phyloP scores from a whole-genome alignment of 1,140 invertebrate species.

The Cataglyphis hispanica region DNA sequence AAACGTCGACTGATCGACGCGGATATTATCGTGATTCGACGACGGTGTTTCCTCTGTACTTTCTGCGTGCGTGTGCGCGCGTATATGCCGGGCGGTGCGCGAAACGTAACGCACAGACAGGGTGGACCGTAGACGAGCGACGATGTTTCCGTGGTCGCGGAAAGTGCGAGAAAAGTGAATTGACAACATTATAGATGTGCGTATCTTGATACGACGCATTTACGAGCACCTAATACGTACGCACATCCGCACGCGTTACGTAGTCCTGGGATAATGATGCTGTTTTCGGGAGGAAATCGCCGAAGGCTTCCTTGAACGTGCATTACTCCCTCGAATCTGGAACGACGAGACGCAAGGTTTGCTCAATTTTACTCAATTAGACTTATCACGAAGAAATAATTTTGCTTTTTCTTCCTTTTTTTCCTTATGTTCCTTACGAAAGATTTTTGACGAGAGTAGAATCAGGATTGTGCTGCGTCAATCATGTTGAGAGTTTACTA shows the following conservation, averaged over 20 bases:
- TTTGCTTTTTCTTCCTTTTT: neutral
- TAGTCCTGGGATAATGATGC: constrained; percentile 65
- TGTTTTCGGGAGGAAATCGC: constrained; percentile 56
- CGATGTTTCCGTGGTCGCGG: constrained; percentile 70
- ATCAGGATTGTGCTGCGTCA: neutral
- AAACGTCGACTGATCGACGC: neutral
- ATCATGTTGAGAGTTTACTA: neutral
- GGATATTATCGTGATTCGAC: neutral
- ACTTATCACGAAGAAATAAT: neutral
- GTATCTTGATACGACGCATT: neutral
- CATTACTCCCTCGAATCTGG: constrained; percentile 15
- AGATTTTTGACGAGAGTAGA: neutral
- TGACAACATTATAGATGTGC: constrained; percentile 27
- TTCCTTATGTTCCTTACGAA: neutral
- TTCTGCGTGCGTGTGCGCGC: neutral
- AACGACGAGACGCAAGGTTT: constrained; percentile 64
- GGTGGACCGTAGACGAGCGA: neutral
- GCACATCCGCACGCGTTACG: constrained; percentile 15
- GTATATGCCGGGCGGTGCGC: constrained; percentile 37
- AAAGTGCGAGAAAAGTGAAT: constrained; percentile 77
- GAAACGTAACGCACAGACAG: constrained; percentile 26
- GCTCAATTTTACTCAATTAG: constrained; percentile 19
- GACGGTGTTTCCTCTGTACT: no score
- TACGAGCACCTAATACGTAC: neutral
- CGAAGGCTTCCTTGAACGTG: constrained; percentile 67